Percentiles rank a stretch among this genome's conserved stretches.
Evolutionary conservation across 2,888 invertebrate genomes (phyloP).

Genomic region (Elgonia sp.): DNA sequence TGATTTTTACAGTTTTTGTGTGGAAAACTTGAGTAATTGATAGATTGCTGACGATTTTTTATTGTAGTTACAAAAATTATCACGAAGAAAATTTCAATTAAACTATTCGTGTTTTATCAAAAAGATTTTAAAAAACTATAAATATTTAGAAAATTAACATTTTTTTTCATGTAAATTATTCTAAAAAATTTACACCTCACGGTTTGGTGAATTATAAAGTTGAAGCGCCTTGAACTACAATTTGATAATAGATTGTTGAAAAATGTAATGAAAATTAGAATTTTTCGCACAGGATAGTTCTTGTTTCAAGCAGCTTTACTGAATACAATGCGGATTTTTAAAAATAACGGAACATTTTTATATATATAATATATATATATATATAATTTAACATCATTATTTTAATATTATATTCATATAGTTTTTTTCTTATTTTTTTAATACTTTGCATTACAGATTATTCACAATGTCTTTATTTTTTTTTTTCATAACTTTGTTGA

Average conservation of each 20-base stretch:
- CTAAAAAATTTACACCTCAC: conserved; percentile 27
- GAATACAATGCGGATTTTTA: conserved; percentile 24
- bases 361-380: no score
- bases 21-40: conserved; percentile 21
- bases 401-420: conserved; percentile 31
- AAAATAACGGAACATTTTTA: conserved; percentile 21
- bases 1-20: neutral
- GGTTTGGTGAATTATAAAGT: conserved; percentile 39
- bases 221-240: conserved; percentile 30
- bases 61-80: conserved; percentile 47
- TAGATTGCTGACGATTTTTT: conserved; percentile 19
- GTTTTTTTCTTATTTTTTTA: conserved; percentile 1
- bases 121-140: conserved; percentile 67
- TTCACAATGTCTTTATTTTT: conserved; percentile 45
- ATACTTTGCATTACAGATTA: conserved; percentile 42
- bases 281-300: neutral
- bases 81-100: conserved; percentile 40
- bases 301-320: conserved; percentile 13
- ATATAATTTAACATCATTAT: conserved; percentile 48
- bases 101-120: conserved; percentile 63
- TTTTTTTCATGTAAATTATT: conserved; percentile 51
- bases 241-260: conserved; percentile 13
- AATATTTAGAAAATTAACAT: conserved; percentile 65
- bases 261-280: neutral
- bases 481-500: conserved; percentile 28